Evolutionary conservation across 2,113 vertebrate genomes (phyloP), one percentile per base, ranked within the genome.

Genomic region (Lichenostomus cassidix): DNA sequence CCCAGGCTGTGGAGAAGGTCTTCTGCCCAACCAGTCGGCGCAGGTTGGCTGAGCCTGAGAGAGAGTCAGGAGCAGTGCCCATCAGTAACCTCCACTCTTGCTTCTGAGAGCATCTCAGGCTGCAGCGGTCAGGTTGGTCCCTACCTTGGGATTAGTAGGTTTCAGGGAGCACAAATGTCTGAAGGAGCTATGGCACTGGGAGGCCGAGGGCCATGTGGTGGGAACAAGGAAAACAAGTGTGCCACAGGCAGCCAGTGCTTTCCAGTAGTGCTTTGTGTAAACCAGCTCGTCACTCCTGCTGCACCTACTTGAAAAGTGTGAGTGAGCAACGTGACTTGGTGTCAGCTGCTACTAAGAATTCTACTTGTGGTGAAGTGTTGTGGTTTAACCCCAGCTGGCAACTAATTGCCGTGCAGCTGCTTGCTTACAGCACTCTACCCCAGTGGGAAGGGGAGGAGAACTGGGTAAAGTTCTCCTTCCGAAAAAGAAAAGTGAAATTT

Each of bases 181-280:
- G 35, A 90, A 49, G 29, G 47, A 89, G 29, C 7, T 3, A 8
- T 8, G 29, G 11, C n/a, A 47, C 12, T 47, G 24, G 14, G 10
- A 55, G 21, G n/a, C 14, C 24, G 0, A 1, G n/a, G 9, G 17
- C 24, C 24, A 22, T 0, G 0, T 35, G 9, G 3, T 60, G 20
- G 33, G 28, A 53, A 4, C 10, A 14, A 47, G 15, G 25, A 83
- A 55, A 47, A 35, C 2, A 24, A 6, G n/a, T 63, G 5, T 47
- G 25, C 39, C 50, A 22, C 41, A 35, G 39, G 46, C n/a, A 47
- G 25, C 39, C n/a, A 12, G 10, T 76, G 39, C 21, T 76, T 76
- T 47, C n/a, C 47, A 35, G 41, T 27, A 29, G 29, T 60, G 29
- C 62, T 68, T 59, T 46, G n/a, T 75, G 17, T 31, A 53, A 68